A percentile compares a stretch with the other conserved stretches of the same genome.
These are phyloP conservation scores for Hirtodrosophila confusa DNA, from an alignment of 2,888 invertebrate genomes.

Conservation along the genomic window DNA sequence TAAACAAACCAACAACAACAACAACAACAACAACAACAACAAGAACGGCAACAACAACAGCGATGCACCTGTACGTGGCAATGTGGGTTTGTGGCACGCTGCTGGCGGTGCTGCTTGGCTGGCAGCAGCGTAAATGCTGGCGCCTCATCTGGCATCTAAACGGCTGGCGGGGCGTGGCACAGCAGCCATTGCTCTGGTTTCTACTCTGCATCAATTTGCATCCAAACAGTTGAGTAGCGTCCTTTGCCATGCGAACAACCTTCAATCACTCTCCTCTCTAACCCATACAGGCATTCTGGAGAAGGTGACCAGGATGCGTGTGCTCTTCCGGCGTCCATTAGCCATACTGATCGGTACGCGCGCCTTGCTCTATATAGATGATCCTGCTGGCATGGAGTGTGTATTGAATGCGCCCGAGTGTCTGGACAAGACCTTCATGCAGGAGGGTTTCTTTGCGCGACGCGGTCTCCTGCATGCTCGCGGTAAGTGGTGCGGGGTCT, in stretches of 20 bases:
- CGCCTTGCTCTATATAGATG: conserved; percentile 80
- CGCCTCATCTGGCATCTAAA: conserved; percentile 81
- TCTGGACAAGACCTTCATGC: conserved; percentile 81
- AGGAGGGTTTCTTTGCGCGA: conserved; percentile 81
- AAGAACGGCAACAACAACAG: conserved; percentile 1
- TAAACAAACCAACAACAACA: conserved; percentile 26
- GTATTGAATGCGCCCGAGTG: conserved; percentile 81
- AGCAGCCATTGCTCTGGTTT: conserved; percentile 81
- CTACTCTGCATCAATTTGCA: conserved; percentile 76
- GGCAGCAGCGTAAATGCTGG: conserved; percentile 80
- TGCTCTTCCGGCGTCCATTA: conserved; percentile 75
- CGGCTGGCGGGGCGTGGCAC: conserved; percentile 79
- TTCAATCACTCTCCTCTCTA: not conserved
- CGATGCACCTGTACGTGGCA: conserved; percentile 65
- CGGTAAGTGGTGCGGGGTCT: conserved; percentile 50
- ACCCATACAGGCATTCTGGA: conserved; percentile 70
- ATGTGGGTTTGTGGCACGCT: conserved; percentile 64
- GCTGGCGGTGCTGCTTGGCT: conserved; percentile 56
- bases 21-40: not conserved
- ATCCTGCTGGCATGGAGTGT: conserved; percentile 80
- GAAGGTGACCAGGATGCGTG: conserved; percentile 66
- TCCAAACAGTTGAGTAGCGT: conserved; percentile 78
- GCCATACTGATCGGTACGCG: conserved; percentile 78
- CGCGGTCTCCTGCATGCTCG: conserved; percentile 81
- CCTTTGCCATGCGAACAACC: not conserved